These are phyloP conservation scores for Synchiropus splendidus DNA, from an alignment of 2,113 vertebrate genomes.

Conservation along the genomic window DNA sequence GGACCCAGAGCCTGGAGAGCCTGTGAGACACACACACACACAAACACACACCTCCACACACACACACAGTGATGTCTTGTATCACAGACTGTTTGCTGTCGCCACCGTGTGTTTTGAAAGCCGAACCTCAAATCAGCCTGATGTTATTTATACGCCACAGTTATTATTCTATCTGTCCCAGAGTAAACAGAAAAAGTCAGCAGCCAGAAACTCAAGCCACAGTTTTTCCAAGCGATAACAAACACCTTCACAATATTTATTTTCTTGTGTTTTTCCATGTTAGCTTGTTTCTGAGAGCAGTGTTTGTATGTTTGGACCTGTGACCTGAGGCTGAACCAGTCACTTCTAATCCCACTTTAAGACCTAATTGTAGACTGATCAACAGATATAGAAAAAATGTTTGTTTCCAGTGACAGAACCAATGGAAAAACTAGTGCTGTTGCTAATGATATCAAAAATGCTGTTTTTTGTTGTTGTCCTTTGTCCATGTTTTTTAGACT, in stretches of 20 bases:
- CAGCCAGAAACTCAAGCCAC: slow-evolving; percentile 17
- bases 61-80: slow-evolving; percentile 19
- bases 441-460: too few species aligned
- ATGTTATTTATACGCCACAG: slow-evolving; percentile 15
- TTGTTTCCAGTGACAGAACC: too few species aligned
- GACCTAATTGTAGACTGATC: too few species aligned
- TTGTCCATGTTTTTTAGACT: too few species aligned
- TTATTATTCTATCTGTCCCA: slow-evolving; percentile 16
- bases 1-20: slow-evolving; percentile 82
- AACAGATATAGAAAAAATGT: too few species aligned
- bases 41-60: slow-evolving; percentile 19
- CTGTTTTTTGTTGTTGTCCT: too few species aligned
- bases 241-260: slow-evolving; percentile 29
- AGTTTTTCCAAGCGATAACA: slow-evolving; percentile 35
- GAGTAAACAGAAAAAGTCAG: too few species aligned
- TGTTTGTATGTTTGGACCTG: slow-evolving; percentile 20
- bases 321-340: slow-evolving; percentile 23
- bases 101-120: slow-evolving; percentile 15
- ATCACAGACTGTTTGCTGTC: slow-evolving; percentile 24
- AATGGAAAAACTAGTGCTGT: too few species aligned
- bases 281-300: slow-evolving; percentile 12
- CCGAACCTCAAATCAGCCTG: slow-evolving; percentile 15
- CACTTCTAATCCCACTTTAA: slow-evolving; percentile 14
- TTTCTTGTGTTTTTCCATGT: slow-evolving; percentile 31
- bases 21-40: slow-evolving; percentile 70